Conservation (phyloP, 2,888 invertebrate species). For the Palloptera scutellata region DNA sequence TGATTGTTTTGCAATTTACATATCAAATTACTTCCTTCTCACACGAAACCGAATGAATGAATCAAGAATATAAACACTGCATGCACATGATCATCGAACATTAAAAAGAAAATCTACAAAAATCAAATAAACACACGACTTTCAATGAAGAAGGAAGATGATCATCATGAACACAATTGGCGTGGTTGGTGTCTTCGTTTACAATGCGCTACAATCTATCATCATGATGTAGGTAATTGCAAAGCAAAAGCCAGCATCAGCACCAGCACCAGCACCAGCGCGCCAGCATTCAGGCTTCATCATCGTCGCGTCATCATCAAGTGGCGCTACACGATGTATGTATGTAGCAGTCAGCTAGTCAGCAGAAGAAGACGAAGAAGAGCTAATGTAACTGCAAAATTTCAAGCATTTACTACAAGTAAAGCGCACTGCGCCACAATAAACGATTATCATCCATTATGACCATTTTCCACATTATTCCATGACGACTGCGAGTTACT, state of each 20-base stretch:
- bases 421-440: constrained; percentile 34
- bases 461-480: constrained; percentile 48
- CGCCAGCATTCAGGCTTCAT: not conserved
- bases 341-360: constrained; percentile 6
- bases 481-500: constrained; percentile 15
- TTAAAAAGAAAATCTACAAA: not conserved
- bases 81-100: constrained; percentile 13
- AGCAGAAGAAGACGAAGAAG: not conserved
- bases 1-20: constrained; percentile 58
- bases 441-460: constrained; percentile 63
- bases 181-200: too few relatives aligned
- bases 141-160: not conserved
- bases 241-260: constrained; percentile 26
- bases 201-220: too few relatives aligned
- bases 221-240: too few relatives aligned
- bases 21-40: constrained; percentile 51
- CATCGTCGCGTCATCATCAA: constrained; percentile 41
- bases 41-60: constrained; percentile 39
- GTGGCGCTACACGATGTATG: constrained; percentile 48
- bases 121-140: not conserved
- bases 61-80: constrained; percentile 25
- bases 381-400: constrained; percentile 6
- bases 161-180: not conserved
- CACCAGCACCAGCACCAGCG: constrained; percentile 9
- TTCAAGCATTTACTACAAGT: constrained; percentile 17